Percentiles rank a stretch among this genome's conserved stretches.
Evolutionary conservation across 2,113 vertebrate species (phyloP).

Genomic region (Paracanthobrama guichenoti): DNA sequence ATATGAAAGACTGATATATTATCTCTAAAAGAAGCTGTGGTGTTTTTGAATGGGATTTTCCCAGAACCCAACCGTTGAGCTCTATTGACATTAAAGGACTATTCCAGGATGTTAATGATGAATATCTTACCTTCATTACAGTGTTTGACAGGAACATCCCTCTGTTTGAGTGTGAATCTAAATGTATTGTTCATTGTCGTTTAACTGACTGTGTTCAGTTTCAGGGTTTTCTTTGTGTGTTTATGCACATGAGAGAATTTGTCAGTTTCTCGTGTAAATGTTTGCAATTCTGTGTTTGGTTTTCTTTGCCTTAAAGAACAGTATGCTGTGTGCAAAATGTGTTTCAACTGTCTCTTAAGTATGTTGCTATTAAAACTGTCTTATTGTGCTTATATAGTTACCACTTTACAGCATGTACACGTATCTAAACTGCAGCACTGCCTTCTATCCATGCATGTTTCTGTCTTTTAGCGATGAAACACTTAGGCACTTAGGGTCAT

Average conservation of each 20-base stretch:
- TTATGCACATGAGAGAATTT: not conserved
- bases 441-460: slow-evolving; percentile 64
- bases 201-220: slow-evolving; percentile 8
- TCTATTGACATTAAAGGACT: not conserved
- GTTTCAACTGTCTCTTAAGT: not conserved
- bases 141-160: not conserved
- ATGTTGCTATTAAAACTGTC: slow-evolving; percentile 29
- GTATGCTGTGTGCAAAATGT: not conserved
- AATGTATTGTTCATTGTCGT: not conserved
- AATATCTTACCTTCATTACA: not conserved
- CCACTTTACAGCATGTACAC: slow-evolving; percentile 12
- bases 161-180: not conserved
- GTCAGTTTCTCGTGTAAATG: not conserved
- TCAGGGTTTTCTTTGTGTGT: slow-evolving; percentile 8
- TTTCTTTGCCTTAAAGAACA: not conserved
- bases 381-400: slow-evolving; percentile 43
- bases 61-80: not conserved
- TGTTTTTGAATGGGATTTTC: not conserved
- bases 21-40: not conserved
- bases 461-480: slow-evolving; percentile 54
- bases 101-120: not conserved
- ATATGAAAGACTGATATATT: not conserved
- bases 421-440: slow-evolving; percentile 1
- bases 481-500: slow-evolving; percentile 56
- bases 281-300: not conserved